Evolutionary conservation across 2,797 vertebrate genomes (phyloP), one percentile per base, ranked within the genome.

Genomic region (Bradypodion ventrale): DNA sequence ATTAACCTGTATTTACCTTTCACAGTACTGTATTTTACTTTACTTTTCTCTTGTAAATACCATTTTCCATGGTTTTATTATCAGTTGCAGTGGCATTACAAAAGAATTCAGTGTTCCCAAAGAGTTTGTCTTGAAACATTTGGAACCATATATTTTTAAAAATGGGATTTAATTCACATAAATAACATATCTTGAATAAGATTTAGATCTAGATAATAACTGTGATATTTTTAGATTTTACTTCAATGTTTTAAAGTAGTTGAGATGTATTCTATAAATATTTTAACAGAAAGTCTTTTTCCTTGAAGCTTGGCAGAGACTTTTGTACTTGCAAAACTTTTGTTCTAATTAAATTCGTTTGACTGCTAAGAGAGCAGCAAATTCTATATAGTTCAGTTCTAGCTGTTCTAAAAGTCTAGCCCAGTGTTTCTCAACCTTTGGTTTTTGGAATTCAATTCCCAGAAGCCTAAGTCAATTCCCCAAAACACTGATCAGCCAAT

Each of bases 221-320:
- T 78, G 56, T 75, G 68, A 3, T 3, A 72, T 7, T n/a, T 92
- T 91, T 60, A 93, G 78, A 19, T 73, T 90, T 75, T 74, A 88
- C 19, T 78, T 66, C 9, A 46, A 78, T 1, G 7, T 27, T 78
- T 49, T 32, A 5, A 63, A 25, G 16, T 13, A 46, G 35, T 35
- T 49, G n/a, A 78, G 29, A 42, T 7, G 32, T 46, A 63, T 44
- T 19, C 8, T 65, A 78, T 25, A 5, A 46, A 21, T 32, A 44
- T 29, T 66, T 44, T 65, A 65, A 44, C 40, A 29, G 9, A 46
- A 65, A 65, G 32, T n/a, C 1, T 13, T 83, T 69, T 75, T 49
- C 7, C 52, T 13, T 72, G 19, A 40, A 72, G 0, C 25, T 40
- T 16, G 70, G 27, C 2, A 59, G 21, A 70, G 25, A n/a, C 7